These are phyloP conservation scores for Florisuga fusca DNA, from an alignment of 2,797 vertebrate species.

Conservation along the genomic window DNA sequence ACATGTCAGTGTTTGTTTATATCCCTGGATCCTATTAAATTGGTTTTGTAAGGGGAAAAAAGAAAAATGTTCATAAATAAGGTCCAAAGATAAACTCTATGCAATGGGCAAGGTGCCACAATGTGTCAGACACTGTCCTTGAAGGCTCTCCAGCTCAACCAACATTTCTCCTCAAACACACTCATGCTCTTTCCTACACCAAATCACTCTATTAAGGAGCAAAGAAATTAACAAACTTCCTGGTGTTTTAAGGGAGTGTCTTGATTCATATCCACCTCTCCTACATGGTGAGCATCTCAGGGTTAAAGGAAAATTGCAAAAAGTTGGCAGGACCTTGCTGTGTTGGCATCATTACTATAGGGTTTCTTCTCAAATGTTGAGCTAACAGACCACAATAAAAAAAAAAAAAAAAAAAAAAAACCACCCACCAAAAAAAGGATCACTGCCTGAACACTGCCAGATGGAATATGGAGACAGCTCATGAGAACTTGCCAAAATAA, in stretches of 20 bases:
- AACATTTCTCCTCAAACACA: not conserved
- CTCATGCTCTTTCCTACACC: not conserved
- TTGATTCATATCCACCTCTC: not conserved
- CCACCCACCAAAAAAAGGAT: not conserved
- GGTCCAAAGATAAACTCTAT: not conserved
- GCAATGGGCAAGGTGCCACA: not conserved
- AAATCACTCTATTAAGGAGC: not conserved
- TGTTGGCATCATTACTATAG: not conserved
- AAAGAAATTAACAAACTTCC: not conserved
- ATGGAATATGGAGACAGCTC: slow-evolving; percentile 32
- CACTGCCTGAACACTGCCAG: slow-evolving; percentile 7
- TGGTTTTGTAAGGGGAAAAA: not conserved
- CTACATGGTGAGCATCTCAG: not conserved
- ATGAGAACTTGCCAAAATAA: slow-evolving; percentile 19
- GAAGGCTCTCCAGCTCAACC: not conserved
- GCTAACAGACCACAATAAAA: not conserved
- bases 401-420: not conserved
- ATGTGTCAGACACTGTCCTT: not conserved
- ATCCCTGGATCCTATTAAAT: not conserved
- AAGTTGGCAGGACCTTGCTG: not conserved
- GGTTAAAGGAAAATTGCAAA: not conserved
- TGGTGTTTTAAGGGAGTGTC: not conserved
- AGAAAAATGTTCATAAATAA: not conserved
- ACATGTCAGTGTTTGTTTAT: rapidly evolving
- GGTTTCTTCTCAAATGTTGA: not conserved